A percentile compares a stretch with the other conserved stretches of the same genome.
Conservation (phyloP, 2,888 invertebrate species). For the Stenurella melanura region DNA sequence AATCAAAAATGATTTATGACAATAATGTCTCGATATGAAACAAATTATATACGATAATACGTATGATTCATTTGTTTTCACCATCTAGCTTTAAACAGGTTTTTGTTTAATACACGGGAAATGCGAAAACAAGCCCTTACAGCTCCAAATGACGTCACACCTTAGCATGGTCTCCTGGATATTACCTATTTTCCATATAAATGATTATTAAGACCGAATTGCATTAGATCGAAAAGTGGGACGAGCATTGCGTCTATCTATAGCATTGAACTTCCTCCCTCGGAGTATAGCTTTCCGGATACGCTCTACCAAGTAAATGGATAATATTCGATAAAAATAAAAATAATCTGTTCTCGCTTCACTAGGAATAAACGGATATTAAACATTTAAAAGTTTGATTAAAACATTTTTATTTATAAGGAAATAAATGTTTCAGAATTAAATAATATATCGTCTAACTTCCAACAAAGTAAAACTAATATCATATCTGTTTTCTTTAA, state of each 20-base stretch:
- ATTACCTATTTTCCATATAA: constrained; percentile 57
- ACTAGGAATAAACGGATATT: constrained; percentile 12
- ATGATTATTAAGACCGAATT: constrained; percentile 54
- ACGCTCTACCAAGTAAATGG: constrained; percentile 9
- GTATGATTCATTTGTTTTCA: neutral
- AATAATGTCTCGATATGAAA: no score
- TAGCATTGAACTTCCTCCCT: constrained; percentile 8
- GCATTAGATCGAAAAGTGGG: constrained; percentile 33
- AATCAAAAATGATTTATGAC: no score
- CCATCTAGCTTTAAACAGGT: neutral
- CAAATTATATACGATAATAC: no score
- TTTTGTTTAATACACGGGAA: neutral
- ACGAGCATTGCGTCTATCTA: constrained; percentile 19
- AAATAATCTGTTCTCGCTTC: constrained; percentile 17
- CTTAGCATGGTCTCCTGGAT: constrained; percentile 49
- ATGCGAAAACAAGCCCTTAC: neutral
- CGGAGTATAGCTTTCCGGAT: neutral
- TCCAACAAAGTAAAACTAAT: no score
- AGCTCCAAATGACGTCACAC: constrained; percentile 42
- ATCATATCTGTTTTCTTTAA: no score
- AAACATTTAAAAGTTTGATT: neutral
- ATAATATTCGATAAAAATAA: constrained; percentile 18
- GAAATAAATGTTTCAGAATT: neutral
- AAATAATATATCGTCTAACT: no score
- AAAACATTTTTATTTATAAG: neutral